Evolutionary conservation across 1,140 invertebrate genomes (phyloP).

Genomic region (Trachymyrmex cornetzi): DNA sequence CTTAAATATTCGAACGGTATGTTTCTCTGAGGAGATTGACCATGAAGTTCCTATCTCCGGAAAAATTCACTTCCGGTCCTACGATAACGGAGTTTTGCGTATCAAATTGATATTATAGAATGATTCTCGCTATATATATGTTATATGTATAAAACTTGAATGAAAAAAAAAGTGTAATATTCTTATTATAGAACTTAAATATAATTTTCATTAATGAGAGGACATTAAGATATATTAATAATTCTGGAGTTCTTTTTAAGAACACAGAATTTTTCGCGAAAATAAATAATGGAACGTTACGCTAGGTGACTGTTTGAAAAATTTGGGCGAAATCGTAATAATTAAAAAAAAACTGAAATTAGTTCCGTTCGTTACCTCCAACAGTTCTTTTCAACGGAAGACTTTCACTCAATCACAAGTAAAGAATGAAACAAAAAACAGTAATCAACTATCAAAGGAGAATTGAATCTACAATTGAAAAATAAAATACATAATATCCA

Average conservation of each 20-base stretch:
- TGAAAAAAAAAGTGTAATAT: not conserved
- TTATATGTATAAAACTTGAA: not conserved
- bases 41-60: not conserved
- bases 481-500: not conserved
- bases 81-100: not conserved
- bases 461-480: not conserved
- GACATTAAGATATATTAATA: not conserved
- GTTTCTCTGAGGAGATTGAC: not conserved
- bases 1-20: conserved; percentile 68
- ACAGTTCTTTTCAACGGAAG: not conserved
- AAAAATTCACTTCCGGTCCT: not conserved
- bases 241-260: not conserved
- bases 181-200: not conserved
- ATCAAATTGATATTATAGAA: not conserved
- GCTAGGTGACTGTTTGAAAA: not conserved
- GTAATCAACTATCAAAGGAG: not conserved
- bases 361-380: not conserved
- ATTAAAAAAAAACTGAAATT: not conserved
- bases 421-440: not conserved
- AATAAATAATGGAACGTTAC: not conserved
- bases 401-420: conserved; percentile 5
- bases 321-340: not conserved
- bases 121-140: not conserved
- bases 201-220: not conserved
- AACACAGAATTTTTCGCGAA: not conserved